Base-by-base conservation (phyloP, 2,888 invertebrate genomes). In the Sinopyrophorus schimmeli region DNA sequence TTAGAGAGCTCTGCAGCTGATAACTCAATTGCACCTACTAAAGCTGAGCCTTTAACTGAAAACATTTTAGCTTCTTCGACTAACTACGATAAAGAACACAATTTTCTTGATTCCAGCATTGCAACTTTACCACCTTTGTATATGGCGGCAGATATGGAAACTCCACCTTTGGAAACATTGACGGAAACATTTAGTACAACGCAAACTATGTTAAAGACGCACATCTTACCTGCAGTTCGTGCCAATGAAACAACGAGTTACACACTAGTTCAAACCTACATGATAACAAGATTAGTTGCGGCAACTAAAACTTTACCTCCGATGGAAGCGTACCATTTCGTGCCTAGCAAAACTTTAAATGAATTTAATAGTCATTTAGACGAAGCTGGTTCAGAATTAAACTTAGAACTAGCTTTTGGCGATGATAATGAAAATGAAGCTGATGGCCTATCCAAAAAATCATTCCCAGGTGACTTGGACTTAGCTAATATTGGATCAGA, bases 131-230 rank as follows among this genome's bases (percentile, higher is more conserved):
- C 91, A 5, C 83, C 91, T 0, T 82, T 93, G 53, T 84, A 84
- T 48, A 74, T 91, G 24, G 82, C 86, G 4, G 81, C 84, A 5
- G 87, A 86, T 61, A 83, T 84, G 69, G 89, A 88, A 70, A 92
- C 92, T 0, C 91, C 92, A 7, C 90, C 91, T 0, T 73, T 94
- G 37, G 91, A 92, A 76, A 92, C 92, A 1, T 77, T 90, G 27
- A 92, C 91, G 0, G 92, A 94, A 74, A 92, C 92, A 2, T 94
- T 92, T 74, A 92, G 92, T 61, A 92, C 93, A 3, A 92, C 92
- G 1, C 91, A 93, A 71, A 80, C 87, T 5, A 84, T 92, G 77
- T 75, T 92, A 10, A 92, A 92, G 73, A 94, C 94, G 1, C 92
- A 93, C 68, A 83, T 94, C 50, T 74, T 94, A 38, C 94, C 94